Evolutionary conservation across 1,140 invertebrate species (phyloP).

Genomic region (Anthonomus grandis): DNA sequence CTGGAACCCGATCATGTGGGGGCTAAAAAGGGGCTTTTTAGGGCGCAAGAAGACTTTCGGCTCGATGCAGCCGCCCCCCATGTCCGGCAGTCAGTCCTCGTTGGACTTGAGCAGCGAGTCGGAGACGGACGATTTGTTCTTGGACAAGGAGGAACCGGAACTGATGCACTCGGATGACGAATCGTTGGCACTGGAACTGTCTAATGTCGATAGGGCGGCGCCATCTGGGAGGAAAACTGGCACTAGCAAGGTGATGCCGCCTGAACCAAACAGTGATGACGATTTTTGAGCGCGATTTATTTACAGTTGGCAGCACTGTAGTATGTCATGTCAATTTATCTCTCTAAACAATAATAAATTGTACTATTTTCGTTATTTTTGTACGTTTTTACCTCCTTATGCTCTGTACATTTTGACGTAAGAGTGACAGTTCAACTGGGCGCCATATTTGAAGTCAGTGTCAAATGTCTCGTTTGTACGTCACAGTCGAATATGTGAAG

Average conservation of each 20-base stretch:
- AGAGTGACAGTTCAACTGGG: too few species aligned
- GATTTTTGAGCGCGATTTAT: too few species aligned
- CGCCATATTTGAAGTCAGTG: too few species aligned
- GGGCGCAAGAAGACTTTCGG: constrained; percentile 37
- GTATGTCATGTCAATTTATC: too few species aligned
- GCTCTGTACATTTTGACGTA: too few species aligned
- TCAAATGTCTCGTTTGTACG: too few species aligned
- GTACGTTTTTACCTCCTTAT: too few species aligned
- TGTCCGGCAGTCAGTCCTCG: constrained; percentile 37
- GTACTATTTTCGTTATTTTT: too few species aligned
- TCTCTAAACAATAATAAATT: too few species aligned
- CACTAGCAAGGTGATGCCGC: constrained; percentile 32
- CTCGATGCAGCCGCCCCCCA: constrained; percentile 38
- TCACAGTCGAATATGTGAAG: too few species aligned
- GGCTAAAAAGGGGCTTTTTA: too few species aligned
- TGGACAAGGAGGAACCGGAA: constrained; percentile 47
- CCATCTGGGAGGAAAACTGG: constrained; percentile 31
- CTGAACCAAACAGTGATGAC: constrained; percentile 43
- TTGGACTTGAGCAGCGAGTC: constrained; percentile 42
- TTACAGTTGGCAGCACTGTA: too few species aligned
- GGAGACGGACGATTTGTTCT: constrained; percentile 44
- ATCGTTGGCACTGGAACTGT: constrained; percentile 43
- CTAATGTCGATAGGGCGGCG: constrained; percentile 34
- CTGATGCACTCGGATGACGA: constrained; percentile 46
- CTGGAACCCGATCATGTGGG: background rate